A percentile compares a stretch with the other conserved stretches of the same genome.
phyloP scores from a whole-genome alignment of 2,797 vertebrate genomes.

The Argyrosomus regius region DNA sequence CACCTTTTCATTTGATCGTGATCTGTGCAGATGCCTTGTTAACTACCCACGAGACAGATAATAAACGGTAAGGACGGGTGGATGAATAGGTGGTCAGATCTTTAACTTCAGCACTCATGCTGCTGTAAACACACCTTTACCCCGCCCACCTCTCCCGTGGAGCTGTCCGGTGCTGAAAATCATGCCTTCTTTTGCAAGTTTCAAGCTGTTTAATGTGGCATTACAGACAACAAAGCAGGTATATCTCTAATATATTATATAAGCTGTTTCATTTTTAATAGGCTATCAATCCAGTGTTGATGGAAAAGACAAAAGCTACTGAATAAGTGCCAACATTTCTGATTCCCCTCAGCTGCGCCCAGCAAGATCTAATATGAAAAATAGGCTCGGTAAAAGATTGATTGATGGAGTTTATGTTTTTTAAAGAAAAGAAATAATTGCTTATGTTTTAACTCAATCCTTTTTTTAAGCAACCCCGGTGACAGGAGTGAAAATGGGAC shows the following conservation, averaged over 20 bases:
- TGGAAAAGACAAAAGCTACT: slow-evolving; percentile 5
- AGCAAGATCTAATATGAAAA: slow-evolving; percentile 5
- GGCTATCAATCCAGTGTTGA: slow-evolving; percentile 5
- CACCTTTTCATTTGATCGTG: too few relatives aligned
- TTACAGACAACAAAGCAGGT: not conserved
- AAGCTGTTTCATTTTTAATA: slow-evolving; percentile 4
- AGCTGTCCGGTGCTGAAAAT: not conserved
- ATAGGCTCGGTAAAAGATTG: slow-evolving; percentile 7
- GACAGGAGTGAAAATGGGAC: not conserved
- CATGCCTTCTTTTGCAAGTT: not conserved
- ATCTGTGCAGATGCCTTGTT: too few relatives aligned
- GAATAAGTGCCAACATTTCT: not conserved
- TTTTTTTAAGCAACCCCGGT: slow-evolving; percentile 2
- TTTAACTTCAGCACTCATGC: not conserved
- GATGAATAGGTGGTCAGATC: not conserved
- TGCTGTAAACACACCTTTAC: not conserved
- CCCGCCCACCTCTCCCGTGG: not conserved
- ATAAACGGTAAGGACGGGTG: not conserved
- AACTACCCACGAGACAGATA: not conserved
- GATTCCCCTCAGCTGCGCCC: not conserved
- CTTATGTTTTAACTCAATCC: slow-evolving; percentile 7
- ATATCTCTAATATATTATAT: not conserved
- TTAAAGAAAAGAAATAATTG: not conserved
- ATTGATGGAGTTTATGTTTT: slow-evolving; percentile 35
- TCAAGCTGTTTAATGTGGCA: not conserved